Conservation (phyloP, 1,140 invertebrate genomes). For the Nebria ingens region DNA sequence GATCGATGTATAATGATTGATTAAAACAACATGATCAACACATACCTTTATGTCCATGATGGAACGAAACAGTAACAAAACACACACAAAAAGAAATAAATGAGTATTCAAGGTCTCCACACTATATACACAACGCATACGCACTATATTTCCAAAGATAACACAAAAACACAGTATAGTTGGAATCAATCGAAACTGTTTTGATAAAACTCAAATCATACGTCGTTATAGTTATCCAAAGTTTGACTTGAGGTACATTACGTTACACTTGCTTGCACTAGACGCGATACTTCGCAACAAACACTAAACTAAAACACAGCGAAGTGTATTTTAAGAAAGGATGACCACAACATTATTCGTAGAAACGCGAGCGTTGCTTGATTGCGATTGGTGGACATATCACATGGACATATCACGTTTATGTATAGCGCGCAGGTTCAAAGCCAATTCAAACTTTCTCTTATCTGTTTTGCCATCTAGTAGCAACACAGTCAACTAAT, state of each 20-base stretch:
- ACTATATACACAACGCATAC: neutral
- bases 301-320: constrained; percentile 14
- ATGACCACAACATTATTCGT: constrained; percentile 20
- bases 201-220: too few relatives aligned
- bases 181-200: too few relatives aligned
- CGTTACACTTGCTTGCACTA: neutral
- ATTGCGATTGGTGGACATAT: constrained; percentile 18
- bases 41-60: neutral
- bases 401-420: constrained; percentile 13
- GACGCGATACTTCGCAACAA: neutral
- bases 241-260: neutral
- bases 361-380: constrained; percentile 11
- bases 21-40: neutral
- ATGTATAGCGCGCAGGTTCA: constrained; percentile 15
- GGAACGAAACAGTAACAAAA: neutral
- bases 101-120: neutral
- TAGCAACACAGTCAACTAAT: neutral
- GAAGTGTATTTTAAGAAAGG: constrained; percentile 22
- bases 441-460: constrained; percentile 6
- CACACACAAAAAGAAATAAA: too few relatives aligned
- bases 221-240: too few relatives aligned
- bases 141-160: neutral
- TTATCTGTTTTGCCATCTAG: neutral
- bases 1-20: neutral
- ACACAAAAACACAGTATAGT: neutral